Percentiles rank a stretch among this genome's conserved stretches.
phyloP scores from a whole-genome alignment of 2,888 invertebrate species.

The Azorinus chamasolen region DNA sequence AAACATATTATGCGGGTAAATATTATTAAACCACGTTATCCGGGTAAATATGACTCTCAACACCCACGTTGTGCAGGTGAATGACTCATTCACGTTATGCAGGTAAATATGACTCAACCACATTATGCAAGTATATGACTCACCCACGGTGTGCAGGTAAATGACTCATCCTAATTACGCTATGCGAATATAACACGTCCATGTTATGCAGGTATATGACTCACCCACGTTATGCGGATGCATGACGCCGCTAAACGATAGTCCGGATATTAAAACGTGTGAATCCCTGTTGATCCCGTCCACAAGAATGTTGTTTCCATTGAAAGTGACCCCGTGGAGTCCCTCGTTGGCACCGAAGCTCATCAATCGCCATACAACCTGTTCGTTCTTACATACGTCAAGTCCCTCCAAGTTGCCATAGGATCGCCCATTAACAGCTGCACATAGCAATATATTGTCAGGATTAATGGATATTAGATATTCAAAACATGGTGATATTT shows the following conservation, averaged over 20 bases:
- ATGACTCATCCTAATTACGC: too few relatives aligned
- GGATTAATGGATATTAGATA: too few relatives aligned
- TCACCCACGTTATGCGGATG: constrained; percentile 61
- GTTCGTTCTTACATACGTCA: constrained; percentile 62
- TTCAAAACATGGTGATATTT: constrained; percentile 1
- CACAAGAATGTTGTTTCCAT: constrained; percentile 66
- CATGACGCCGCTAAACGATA: constrained; percentile 58
- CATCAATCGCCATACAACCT: constrained; percentile 67
- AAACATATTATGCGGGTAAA: too few relatives aligned
- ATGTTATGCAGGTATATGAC: too few relatives aligned
- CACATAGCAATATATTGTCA: not conserved
- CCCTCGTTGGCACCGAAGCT: constrained; percentile 67
- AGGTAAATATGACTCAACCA: too few relatives aligned
- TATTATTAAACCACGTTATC: too few relatives aligned
- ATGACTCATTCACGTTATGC: too few relatives aligned
- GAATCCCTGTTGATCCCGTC: constrained; percentile 55
- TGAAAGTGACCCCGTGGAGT: constrained; percentile 64
- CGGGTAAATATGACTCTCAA: too few relatives aligned
- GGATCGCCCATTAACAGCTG: constrained; percentile 66
- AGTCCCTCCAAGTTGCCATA: constrained; percentile 68
- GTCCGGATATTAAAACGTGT: constrained; percentile 53
- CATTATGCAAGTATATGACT: too few relatives aligned
- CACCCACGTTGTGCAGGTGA: too few relatives aligned
- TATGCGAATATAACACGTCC: too few relatives aligned
- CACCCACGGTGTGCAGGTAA: too few relatives aligned